These are phyloP conservation scores for Ammodytes marinus DNA, from an alignment of 2,113 vertebrate genomes.

Conservation along the genomic window DNA sequence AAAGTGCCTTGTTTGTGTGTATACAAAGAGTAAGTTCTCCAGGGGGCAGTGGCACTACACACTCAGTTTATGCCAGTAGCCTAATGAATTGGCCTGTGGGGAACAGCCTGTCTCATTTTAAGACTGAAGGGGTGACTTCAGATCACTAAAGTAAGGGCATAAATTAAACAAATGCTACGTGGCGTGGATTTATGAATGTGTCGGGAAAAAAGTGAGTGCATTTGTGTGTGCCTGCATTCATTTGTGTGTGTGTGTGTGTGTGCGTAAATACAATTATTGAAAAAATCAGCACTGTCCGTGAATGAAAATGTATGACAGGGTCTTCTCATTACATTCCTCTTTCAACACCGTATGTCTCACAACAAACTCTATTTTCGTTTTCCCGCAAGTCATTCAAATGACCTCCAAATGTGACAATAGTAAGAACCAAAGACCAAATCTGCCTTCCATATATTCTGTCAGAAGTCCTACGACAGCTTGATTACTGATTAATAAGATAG, in stretches of 20 bases:
- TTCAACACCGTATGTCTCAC: background rate
- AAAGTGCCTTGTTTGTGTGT: slow-evolving; percentile 20
- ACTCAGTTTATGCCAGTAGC: slow-evolving; percentile 50
- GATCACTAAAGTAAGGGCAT: slow-evolving; percentile 41
- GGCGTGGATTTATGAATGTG: slow-evolving; percentile 41
- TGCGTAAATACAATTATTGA: background rate
- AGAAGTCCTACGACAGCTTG: slow-evolving; percentile 33
- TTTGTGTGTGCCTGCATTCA: background rate
- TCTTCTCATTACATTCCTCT: slow-evolving; percentile 15
- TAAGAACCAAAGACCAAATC: slow-evolving; percentile 3
- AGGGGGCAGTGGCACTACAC: slow-evolving; percentile 35
- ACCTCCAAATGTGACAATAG: slow-evolving; percentile 15
- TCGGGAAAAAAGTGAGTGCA: slow-evolving; percentile 7
- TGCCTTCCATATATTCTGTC: slow-evolving; percentile 20
- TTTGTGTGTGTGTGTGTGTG: background rate
- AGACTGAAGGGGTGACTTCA: slow-evolving; percentile 43
- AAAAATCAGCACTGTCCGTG: background rate
- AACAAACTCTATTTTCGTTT: background rate
- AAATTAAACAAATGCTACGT: slow-evolving; percentile 46
- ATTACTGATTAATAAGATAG: slow-evolving; percentile 62
- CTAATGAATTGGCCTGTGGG: slow-evolving; percentile 63
- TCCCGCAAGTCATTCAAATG: slow-evolving; percentile 22
- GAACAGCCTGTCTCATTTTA: slow-evolving; percentile 51
- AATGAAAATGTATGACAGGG: slow-evolving; percentile 9
- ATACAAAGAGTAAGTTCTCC: slow-evolving; percentile 25